Percentiles rank a stretch among this genome's conserved stretches.
phyloP scores from a whole-genome alignment of 2,888 invertebrate genomes.

The Cotesia congregata region DNA sequence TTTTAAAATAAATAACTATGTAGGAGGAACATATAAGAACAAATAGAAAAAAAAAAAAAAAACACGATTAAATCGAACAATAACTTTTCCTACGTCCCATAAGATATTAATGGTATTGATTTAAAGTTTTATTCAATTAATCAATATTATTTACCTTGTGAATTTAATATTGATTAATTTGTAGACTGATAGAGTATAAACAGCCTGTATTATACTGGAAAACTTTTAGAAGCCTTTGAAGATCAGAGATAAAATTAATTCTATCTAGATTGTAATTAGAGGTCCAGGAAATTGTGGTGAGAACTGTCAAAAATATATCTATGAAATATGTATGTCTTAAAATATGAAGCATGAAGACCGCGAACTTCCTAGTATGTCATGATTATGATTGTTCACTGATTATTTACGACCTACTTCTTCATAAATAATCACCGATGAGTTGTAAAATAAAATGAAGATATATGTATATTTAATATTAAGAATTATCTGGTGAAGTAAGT shows the following conservation, averaged over 20 bases:
- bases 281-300: too few relatives aligned
- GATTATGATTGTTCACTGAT: too few relatives aligned
- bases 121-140: background rate
- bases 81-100: slow-evolving; percentile 10
- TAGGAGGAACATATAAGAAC: background rate
- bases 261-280: too few relatives aligned
- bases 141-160: background rate
- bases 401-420: slow-evolving; percentile 12
- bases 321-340: too few relatives aligned
- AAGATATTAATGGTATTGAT: slow-evolving; percentile 8
- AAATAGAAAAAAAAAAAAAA: slow-evolving; percentile 7
- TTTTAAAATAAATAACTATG: background rate
- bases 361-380: too few relatives aligned
- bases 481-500: background rate
- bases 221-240: background rate
- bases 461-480: too few relatives aligned
- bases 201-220: background rate
- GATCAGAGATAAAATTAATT: too few relatives aligned
- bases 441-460: background rate
- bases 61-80: background rate
- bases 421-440: background rate
- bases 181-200: background rate
- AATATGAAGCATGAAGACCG: too few relatives aligned
- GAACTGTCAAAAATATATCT: too few relatives aligned
- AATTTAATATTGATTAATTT: slow-evolving; percentile 18